Percentiles rank a stretch among this genome's conserved stretches.
phyloP scores from a whole-genome alignment of 2,797 vertebrate genomes.

The Pithecia hirsuta region DNA sequence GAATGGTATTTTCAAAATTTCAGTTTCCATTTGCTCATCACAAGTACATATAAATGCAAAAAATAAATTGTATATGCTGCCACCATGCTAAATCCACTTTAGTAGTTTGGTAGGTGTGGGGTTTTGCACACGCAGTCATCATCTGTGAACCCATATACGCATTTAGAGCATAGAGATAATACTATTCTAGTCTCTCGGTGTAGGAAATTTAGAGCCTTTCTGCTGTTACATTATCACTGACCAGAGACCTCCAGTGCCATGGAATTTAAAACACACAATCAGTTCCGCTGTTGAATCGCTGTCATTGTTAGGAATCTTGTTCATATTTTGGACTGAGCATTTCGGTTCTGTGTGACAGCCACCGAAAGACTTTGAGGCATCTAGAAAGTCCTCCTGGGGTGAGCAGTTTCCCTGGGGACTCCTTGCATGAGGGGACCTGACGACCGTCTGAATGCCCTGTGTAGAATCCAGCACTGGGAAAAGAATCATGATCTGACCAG shows the following conservation, averaged over 20 bases:
- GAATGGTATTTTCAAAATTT: constrained; percentile 3
- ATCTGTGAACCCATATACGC: neutral
- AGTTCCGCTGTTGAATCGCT: neutral
- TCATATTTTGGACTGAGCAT: neutral
- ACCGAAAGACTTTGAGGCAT: neutral
- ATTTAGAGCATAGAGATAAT: neutral
- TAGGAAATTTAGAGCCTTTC: neutral
- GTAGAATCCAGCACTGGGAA: neutral
- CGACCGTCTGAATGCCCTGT: fast-evolving
- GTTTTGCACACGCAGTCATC: neutral
- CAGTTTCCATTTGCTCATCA: neutral
- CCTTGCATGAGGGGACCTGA: too few species aligned
- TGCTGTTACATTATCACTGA: neutral
- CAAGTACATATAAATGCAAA: neutral
- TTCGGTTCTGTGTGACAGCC: neutral
- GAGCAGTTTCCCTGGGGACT: neutral
- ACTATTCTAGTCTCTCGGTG: neutral
- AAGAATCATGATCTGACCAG: neutral
- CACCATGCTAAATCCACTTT: neutral
- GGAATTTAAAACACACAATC: too few species aligned
- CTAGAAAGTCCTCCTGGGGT: neutral
- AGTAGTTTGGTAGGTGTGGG: neutral
- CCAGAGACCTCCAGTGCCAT: neutral
- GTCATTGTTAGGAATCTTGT: neutral
- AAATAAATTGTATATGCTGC: neutral